A percentile compares a stretch with the other conserved stretches of the same genome.
Conservation (phyloP, 2,888 invertebrate genomes). For the Bellardia bayeri region DNA sequence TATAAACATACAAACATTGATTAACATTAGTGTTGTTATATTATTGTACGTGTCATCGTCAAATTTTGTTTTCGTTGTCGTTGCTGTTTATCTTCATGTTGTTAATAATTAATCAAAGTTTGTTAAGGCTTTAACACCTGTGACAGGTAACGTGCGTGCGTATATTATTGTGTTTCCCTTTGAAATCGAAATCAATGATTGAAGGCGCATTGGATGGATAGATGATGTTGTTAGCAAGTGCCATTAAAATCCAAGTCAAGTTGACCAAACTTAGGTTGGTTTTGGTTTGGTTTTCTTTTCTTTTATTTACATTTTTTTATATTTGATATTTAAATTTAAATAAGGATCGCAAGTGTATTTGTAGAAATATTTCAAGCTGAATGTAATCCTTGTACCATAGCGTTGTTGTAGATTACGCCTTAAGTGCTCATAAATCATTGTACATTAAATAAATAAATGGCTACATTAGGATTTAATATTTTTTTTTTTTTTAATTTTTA, state of each 20-base stretch:
- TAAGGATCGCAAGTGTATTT: not conserved
- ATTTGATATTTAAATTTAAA: slow-evolving; percentile 3
- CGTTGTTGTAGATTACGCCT: not conserved
- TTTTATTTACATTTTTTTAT: not conserved
- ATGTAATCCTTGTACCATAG: not conserved
- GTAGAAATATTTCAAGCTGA: not conserved
- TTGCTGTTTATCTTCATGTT: slow-evolving; percentile 17
- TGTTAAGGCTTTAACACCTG: slow-evolving; percentile 52
- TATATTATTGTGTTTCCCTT: slow-evolving; percentile 9
- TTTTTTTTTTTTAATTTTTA: too few species aligned
- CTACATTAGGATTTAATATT: too few species aligned
- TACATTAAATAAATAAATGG: too few species aligned
- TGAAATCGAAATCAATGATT: not conserved
- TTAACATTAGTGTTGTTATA: not conserved
- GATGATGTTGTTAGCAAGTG: not conserved
- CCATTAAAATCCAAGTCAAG: slow-evolving; percentile 20
- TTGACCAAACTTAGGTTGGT: not conserved
- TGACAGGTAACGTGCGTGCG: not conserved
- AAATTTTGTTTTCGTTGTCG: not conserved
- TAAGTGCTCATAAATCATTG: too few species aligned
- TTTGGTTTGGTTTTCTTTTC: not conserved
- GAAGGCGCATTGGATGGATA: not conserved
- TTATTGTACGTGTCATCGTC: slow-evolving; percentile 18
- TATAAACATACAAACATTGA: slow-evolving; percentile 19
- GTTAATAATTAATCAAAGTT: slow-evolving; percentile 58